phyloP scores from a whole-genome alignment of 2,888 invertebrate species.

The Phasia obesa region DNA sequence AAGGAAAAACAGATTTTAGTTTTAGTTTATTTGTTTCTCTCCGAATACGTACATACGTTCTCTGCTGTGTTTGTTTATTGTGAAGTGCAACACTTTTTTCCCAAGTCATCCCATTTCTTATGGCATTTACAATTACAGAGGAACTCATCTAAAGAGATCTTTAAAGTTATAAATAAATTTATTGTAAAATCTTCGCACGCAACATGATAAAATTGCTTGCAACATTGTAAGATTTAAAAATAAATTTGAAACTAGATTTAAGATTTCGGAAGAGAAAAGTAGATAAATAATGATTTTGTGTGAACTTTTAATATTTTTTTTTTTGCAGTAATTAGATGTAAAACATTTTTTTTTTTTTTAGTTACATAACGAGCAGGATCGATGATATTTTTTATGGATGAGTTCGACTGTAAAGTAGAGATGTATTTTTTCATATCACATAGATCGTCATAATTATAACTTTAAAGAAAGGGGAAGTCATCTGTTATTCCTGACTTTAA shows the following conservation, averaged over 20 bases:
- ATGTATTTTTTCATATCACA: too few species aligned
- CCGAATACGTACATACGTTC: neutral
- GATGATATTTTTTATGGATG: too few species aligned
- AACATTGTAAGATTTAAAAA: constrained; percentile 40
- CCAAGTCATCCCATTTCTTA: constrained; percentile 22
- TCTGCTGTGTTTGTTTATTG: neutral
- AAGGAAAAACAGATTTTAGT: constrained; percentile 44
- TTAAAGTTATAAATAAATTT: constrained; percentile 51
- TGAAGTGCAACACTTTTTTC: constrained; percentile 10
- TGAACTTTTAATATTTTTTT: too few species aligned
- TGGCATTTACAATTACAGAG: constrained; percentile 13
- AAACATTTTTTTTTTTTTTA: too few species aligned
- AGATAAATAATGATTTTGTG: too few species aligned
- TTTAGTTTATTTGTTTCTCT: constrained; percentile 16
- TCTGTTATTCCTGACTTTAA: too few species aligned
- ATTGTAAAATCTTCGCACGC: constrained; percentile 42
- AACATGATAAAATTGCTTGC: constrained; percentile 42
- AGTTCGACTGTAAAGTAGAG: too few species aligned
- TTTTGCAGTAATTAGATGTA: too few species aligned
- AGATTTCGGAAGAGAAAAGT: too few species aligned
- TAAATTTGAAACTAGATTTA: neutral
- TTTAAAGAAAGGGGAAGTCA: too few species aligned
- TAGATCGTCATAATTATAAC: too few species aligned
- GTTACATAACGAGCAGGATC: too few species aligned
- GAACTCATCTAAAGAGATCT: constrained; percentile 54